Evolutionary conservation across 1,140 invertebrate species (phyloP), one percentile per base, ranked within the genome.

Genomic region (Whitmania pigra): DNA sequence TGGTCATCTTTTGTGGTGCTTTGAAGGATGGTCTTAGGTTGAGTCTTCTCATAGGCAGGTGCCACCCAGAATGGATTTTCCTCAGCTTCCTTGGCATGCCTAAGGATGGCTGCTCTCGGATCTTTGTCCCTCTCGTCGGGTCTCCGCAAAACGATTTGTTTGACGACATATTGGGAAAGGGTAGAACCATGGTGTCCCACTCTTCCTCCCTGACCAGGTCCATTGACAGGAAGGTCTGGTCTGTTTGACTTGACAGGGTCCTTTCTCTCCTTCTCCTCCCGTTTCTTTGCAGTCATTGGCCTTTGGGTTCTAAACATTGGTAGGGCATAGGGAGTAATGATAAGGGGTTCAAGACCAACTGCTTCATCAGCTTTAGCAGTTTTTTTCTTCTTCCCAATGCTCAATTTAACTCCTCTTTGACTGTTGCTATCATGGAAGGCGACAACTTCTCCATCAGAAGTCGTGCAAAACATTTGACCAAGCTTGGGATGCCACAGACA

Each of bases 301-400:
- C 92, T 87, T 75, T 96, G 91, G 82, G 96, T 90, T 72, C 93
- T 87, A 82, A 98, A 99, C 81, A 99, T 84, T 0, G 95, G 95
- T 71, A 99, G 82, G 0, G 96, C 92, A 80, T 98, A 94, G 0
- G 96, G 94, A 2, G 94, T 97, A 20, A 98, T 94, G n/a, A 98
- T 93, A 78, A 97, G 91, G 73, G 93, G 90, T 0, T 89, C 88
- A 55, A 89, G 57, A 4, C 57, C 57, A 20, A 63, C 57, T 25
- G 57, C 57, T 17, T 89, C 60, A 96, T 87, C 72, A 95, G 88
- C 81, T 97, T 93, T 0, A 80, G 76, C 36, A 82, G 78, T 73
- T 81, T 80, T 6, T 73, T 72, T 74, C 67, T 87, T 88, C 81
- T 94, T 94, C 0, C 89, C 87, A 15, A 90, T 88, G 80, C 94